A percentile compares a stretch with the other conserved stretches of the same genome.
These are phyloP conservation scores for Tenualosa ilisha DNA, from an alignment of 2,797 vertebrate species.

Conservation along the genomic window DNA sequence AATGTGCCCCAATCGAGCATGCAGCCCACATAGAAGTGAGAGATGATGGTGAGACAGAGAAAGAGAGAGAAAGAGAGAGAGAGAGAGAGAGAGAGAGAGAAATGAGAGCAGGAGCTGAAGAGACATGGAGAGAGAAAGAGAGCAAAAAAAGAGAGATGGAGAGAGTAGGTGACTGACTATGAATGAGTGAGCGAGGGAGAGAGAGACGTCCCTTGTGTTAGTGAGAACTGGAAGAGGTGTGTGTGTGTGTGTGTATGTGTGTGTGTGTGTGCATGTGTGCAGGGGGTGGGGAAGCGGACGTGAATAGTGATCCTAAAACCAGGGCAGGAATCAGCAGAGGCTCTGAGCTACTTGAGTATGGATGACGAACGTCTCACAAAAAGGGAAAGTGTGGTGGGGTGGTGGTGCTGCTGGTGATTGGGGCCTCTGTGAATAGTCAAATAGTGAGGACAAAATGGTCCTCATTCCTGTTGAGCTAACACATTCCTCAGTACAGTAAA, in stretches of 20 bases:
- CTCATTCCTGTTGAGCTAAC: constrained; percentile 4
- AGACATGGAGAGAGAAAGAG: background rate
- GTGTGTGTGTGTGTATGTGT: background rate
- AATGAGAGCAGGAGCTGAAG: background rate
- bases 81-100: background rate
- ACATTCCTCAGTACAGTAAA: background rate
- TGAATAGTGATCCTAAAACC: constrained; percentile 29
- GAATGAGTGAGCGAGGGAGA: background rate
- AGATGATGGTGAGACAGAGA: constrained; percentile 15
- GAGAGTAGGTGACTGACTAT: constrained; percentile 12
- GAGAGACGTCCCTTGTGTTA: background rate
- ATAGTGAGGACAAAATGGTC: constrained; percentile 4
- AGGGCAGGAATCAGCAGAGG: constrained; percentile 19
- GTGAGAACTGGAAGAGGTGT: background rate
- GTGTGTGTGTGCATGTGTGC: background rate
- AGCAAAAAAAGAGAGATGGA: background rate
- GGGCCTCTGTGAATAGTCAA: constrained; percentile 18
- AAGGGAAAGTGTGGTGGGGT: background rate
- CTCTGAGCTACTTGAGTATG: constrained; percentile 29
- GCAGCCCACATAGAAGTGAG: constrained; percentile 26
- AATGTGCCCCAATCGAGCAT: constrained; percentile 49
- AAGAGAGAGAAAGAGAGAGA: background rate
- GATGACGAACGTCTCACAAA: constrained; percentile 12
- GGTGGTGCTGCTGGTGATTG: background rate
- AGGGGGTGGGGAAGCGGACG: background rate